phyloP scores from a whole-genome alignment of 2,113 vertebrate genomes.

The Anoura caudifer region DNA sequence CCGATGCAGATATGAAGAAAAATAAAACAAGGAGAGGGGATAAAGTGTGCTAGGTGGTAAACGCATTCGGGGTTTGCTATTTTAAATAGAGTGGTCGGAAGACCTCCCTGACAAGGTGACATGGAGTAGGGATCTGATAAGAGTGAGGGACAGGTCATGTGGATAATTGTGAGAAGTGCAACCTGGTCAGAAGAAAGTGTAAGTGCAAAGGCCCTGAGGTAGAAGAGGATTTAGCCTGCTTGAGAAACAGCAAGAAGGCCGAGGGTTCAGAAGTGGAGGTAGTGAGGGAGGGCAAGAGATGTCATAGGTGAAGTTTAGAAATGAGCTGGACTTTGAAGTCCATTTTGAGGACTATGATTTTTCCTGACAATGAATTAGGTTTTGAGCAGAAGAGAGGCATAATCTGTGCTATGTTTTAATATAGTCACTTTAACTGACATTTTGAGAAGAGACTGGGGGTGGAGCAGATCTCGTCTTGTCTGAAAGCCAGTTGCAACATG shows the following conservation, averaged over 20 bases:
- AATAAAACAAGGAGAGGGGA: background rate
- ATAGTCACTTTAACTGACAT: background rate
- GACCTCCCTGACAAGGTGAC: background rate
- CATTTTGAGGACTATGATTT: background rate
- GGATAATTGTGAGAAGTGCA: background rate
- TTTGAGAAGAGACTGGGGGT: background rate
- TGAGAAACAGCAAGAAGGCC: background rate
- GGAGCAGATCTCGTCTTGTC: background rate
- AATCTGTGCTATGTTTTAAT: background rate
- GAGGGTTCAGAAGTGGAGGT: background rate
- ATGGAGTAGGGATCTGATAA: background rate
- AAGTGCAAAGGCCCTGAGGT: background rate
- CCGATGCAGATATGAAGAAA: background rate
- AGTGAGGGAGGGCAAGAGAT: background rate
- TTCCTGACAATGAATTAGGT: background rate
- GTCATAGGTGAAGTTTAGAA: background rate
- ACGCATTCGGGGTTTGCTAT: background rate
- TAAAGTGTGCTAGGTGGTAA: background rate
- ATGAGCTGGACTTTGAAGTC: background rate
- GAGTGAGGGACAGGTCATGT: background rate
- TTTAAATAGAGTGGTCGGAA: background rate
- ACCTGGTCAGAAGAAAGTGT: background rate
- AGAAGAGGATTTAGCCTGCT: background rate
- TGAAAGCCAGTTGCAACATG: background rate
- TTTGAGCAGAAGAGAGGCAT: background rate